These are phyloP conservation scores for Augochlora pura DNA, from an alignment of 1,140 invertebrate species.

Conservation along the genomic window DNA sequence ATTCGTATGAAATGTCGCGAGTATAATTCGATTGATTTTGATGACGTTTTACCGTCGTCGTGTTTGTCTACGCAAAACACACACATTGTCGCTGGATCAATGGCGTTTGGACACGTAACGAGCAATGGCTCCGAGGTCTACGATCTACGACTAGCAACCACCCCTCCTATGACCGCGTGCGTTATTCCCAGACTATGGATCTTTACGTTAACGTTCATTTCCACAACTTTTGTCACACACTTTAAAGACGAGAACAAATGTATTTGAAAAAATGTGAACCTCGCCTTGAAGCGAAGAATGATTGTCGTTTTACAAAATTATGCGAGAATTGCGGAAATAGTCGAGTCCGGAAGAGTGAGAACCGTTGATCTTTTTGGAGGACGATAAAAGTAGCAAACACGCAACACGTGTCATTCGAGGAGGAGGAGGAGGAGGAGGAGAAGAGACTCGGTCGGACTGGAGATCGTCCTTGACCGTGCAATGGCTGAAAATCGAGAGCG, in stretches of 20 bases:
- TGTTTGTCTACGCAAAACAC: conserved; percentile 37
- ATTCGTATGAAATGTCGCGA: neutral
- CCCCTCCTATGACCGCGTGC: neutral
- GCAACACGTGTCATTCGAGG: too few species aligned
- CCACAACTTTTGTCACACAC: too few species aligned
- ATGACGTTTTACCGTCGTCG: conserved; percentile 30
- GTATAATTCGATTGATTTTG: neutral
- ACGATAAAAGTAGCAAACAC: too few species aligned
- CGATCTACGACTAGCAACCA: too few species aligned
- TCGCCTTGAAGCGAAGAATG: too few species aligned
- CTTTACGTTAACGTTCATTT: conserved; percentile 14
- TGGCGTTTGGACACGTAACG: conserved; percentile 16
- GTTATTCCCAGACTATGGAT: conserved; percentile 29
- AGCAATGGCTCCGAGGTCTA: conserved; percentile 9
- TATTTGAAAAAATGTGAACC: too few species aligned
- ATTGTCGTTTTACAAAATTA: too few species aligned
- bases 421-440: too few species aligned
- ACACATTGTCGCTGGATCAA: conserved; percentile 43
- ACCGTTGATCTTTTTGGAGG: too few species aligned
- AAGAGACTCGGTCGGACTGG: neutral
- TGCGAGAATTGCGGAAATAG: too few species aligned
- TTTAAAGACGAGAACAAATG: neutral
- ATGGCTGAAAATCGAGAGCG: neutral
- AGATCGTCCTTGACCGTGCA: neutral
- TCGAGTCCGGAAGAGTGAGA: too few species aligned